Conservation (phyloP, 2,888 invertebrate genomes). For the Drosophila hamatofila region DNA sequence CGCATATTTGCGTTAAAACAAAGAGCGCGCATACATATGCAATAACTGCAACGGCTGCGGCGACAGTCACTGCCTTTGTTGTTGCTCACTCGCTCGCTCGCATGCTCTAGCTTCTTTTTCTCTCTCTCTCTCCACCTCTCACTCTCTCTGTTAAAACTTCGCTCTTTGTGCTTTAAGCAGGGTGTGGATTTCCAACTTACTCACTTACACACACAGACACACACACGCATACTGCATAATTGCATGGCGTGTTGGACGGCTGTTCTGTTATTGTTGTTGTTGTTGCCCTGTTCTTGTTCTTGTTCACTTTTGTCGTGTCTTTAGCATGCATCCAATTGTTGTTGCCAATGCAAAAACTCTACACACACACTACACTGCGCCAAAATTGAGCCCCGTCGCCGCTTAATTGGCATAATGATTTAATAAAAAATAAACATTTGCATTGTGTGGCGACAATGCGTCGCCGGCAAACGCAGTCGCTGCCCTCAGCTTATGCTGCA, state of each 20-base stretch:
- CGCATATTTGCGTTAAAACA: slow-evolving; percentile 78
- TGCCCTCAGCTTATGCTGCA: slow-evolving; percentile 19
- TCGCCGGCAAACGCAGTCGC: slow-evolving; percentile 47
- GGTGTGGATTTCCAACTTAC: slow-evolving; percentile 65
- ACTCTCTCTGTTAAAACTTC: slow-evolving; percentile 44
- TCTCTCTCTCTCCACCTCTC: not conserved
- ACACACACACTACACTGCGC: slow-evolving; percentile 56
- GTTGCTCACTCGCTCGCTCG: slow-evolving; percentile 67
- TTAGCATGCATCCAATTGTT: slow-evolving; percentile 54
- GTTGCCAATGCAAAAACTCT: slow-evolving; percentile 53
- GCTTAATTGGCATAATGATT: slow-evolving; percentile 82
- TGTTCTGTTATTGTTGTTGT: slow-evolving; percentile 24
- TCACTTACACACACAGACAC: slow-evolving; percentile 35
- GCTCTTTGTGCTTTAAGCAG: slow-evolving; percentile 52
- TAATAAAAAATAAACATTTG: slow-evolving; percentile 81
- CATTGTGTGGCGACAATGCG: slow-evolving; percentile 70
- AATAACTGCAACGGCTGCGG: slow-evolving; percentile 47
- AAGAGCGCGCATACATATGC: slow-evolving; percentile 48
- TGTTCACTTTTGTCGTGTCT: slow-evolving; percentile 55
- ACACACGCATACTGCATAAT: slow-evolving; percentile 64
- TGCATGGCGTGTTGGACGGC: slow-evolving; percentile 63
- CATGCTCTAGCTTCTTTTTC: not conserved
- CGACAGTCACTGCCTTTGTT: slow-evolving; percentile 66
- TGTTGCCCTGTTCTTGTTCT: slow-evolving; percentile 37
- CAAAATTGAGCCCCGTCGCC: slow-evolving; percentile 64